These are phyloP conservation scores for Dasyurus viverrinus DNA, from an alignment of 2,113 vertebrate species.

Conservation along the genomic window DNA sequence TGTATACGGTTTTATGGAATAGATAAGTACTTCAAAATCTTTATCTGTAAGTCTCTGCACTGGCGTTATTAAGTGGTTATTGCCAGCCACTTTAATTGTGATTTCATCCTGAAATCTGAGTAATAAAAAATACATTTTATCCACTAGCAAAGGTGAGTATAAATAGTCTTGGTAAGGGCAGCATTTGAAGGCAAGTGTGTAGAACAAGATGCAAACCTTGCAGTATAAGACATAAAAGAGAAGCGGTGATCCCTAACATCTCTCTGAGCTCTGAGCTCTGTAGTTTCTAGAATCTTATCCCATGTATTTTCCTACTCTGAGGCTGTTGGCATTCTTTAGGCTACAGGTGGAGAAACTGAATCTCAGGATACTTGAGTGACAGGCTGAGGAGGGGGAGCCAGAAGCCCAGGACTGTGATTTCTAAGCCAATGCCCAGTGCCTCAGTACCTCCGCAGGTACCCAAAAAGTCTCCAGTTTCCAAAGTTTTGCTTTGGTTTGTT, in stretches of 20 bases:
- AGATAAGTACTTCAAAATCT: slow-evolving; percentile 82
- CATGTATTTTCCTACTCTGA: background rate
- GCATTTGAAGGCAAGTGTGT: slow-evolving; percentile 6
- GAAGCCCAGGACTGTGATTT: no score
- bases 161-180: slow-evolving; percentile 4
- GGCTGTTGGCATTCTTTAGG: background rate
- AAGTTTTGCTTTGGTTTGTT: background rate
- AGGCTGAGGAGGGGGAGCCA: no score
- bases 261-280: background rate
- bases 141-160: background rate
- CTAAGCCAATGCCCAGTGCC: background rate
- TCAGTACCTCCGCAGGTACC: background rate
- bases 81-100: slow-evolving; percentile 86
- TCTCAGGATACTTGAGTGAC: background rate
- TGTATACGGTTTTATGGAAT: slow-evolving; percentile 73
- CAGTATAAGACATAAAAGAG: slow-evolving; percentile 1
- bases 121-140: slow-evolving; percentile 47
- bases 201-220: background rate
- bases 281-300: slow-evolving; percentile 14
- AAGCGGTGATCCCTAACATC: background rate
- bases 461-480: background rate
- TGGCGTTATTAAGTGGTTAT: slow-evolving; percentile 69
- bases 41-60: slow-evolving; percentile 83
- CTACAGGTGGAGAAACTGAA: slow-evolving; percentile 4
- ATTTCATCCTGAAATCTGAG: slow-evolving; percentile 61